Conservation (phyloP, 1,140 invertebrate species). For the Drosophila melanica region DNA sequence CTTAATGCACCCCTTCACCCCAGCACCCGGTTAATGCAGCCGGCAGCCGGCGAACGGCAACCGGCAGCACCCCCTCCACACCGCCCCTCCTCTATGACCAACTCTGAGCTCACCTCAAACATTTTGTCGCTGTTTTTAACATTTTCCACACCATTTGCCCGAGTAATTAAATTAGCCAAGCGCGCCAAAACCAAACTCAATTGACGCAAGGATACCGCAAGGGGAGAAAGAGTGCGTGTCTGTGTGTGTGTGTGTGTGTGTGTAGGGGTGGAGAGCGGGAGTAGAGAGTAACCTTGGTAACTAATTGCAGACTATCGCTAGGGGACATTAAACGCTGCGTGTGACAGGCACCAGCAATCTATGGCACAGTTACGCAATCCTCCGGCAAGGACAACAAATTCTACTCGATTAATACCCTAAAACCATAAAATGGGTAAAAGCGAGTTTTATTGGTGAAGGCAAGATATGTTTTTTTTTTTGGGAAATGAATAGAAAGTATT, state of each 20-base stretch:
- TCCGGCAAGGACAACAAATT: constrained; percentile 42
- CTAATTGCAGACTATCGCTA: constrained; percentile 48
- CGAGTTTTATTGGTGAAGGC: background rate
- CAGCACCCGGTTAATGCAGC: background rate
- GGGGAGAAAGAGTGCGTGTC: background rate
- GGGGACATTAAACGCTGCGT: constrained; percentile 56
- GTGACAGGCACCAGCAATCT: constrained; percentile 20
- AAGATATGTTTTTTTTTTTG: too few species aligned
- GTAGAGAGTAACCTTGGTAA: constrained; percentile 64
- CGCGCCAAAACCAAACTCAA: constrained; percentile 55
- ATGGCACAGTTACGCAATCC: constrained; percentile 33
- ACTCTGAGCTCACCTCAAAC: background rate
- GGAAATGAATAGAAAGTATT: too few species aligned
- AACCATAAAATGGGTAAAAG: background rate
- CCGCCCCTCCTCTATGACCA: background rate
- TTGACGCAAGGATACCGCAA: constrained; percentile 59
- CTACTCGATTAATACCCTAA: constrained; percentile 39
- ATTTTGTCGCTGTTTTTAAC: constrained; percentile 44
- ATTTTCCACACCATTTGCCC: constrained; percentile 45
- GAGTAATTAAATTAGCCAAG: constrained; percentile 72
- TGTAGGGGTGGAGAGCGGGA: background rate
- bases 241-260: background rate
- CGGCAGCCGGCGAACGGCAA: constrained; percentile 1
- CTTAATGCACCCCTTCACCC: constrained; percentile 51
- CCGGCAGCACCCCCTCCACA: background rate